Evolutionary conservation across 2,888 invertebrate genomes (phyloP).

Genomic region (Eupithecia tripunctaria): DNA sequence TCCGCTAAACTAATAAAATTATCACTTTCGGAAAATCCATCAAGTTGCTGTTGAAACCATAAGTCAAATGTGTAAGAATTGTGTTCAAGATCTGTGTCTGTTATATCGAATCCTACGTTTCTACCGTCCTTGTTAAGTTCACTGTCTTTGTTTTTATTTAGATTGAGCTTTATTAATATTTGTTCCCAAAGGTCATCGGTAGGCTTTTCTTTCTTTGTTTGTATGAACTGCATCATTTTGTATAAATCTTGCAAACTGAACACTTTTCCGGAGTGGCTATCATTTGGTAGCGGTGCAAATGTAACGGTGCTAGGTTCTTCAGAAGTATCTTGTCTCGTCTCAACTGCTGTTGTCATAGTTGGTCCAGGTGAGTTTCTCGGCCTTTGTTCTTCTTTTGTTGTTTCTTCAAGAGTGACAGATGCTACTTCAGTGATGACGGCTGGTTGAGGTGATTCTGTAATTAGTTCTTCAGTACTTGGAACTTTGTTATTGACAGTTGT

Average conservation of each 20-base stretch:
- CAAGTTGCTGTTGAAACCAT: slow-evolving; percentile 4
- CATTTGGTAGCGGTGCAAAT: background rate
- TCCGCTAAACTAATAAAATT: background rate
- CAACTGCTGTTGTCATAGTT: background rate
- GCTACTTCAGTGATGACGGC: background rate
- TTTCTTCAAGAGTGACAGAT: background rate
- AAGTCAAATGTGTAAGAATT: background rate
- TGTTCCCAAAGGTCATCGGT: background rate
- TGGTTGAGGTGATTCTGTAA: background rate
- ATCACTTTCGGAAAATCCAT: slow-evolving; percentile 1
- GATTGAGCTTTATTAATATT: background rate
- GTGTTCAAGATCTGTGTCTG: background rate
- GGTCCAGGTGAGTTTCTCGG: background rate
- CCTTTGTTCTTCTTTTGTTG: background rate
- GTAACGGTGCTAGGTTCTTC: background rate
- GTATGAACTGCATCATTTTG: background rate
- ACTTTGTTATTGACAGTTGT: background rate
- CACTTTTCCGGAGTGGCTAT: background rate
- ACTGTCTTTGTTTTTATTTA: background rate
- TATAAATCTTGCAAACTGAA: slow-evolving; percentile 9
- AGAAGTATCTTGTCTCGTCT: background rate
- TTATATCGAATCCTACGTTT: background rate
- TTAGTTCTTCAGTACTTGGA: background rate
- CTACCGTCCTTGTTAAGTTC: background rate
- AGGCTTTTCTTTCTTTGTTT: slow-evolving; percentile 1